Conservation (phyloP, 2,888 invertebrate species). For the Tetragnatha montana region DNA sequence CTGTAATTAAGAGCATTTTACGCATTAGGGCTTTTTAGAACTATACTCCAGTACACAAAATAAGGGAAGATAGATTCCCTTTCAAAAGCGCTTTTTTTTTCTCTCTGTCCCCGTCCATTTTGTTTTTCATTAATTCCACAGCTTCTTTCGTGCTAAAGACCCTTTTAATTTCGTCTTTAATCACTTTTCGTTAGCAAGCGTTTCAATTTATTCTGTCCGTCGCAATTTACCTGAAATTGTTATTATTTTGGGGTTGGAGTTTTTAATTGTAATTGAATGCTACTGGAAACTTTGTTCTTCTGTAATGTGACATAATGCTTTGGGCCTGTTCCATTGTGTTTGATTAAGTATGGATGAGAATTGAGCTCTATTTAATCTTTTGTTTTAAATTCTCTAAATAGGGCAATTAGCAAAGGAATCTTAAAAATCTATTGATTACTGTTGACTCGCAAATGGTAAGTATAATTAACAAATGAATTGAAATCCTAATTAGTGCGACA, state of each 20-base stretch:
- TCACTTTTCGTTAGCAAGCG: background rate
- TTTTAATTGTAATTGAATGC: background rate
- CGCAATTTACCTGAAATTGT: background rate
- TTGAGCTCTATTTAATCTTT: background rate
- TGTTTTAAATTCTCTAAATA: background rate
- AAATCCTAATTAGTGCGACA: too few relatives aligned
- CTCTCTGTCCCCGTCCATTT: background rate
- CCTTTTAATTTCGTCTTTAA: background rate
- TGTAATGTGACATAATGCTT: background rate
- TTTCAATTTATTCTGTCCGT: background rate
- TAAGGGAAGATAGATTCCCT: background rate
- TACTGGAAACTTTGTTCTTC: background rate
- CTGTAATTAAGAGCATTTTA: conserved; percentile 12
- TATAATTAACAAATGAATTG: too few relatives aligned
- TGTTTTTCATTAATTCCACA: background rate
- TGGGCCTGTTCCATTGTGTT: background rate
- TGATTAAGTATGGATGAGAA: background rate
- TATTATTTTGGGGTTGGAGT: background rate
- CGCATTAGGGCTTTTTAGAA: background rate
- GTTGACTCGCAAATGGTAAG: too few relatives aligned
- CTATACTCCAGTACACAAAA: background rate
- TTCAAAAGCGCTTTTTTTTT: background rate
- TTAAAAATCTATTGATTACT: too few relatives aligned
- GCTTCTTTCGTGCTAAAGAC: background rate
- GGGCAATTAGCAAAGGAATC: background rate